Base-by-base conservation (phyloP, 2,888 invertebrate genomes). In the Graphium colonna region DNA sequence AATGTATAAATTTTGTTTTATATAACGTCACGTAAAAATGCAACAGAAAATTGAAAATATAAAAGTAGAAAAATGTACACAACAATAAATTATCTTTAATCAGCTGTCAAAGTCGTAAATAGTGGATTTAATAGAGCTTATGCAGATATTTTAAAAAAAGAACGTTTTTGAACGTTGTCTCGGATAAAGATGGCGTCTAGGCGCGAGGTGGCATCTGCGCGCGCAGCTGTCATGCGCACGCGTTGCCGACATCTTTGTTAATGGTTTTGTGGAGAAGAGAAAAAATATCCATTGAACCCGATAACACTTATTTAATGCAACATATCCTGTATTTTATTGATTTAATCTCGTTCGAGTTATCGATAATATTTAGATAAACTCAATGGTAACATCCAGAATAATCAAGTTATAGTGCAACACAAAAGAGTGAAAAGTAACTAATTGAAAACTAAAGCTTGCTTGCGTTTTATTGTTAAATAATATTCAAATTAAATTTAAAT, bases 211-310 rank as follows among this genome's bases (percentile, higher is more conserved):
- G 41, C 60, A 60, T 58, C 62, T 60, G 60, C 59, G 57, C 51
- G 31, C 42, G 59, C 62, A 62, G 60, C 59, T 62, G 62, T 33
- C 43, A 31, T 33, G 54, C 52, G 55, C 62, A 62, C 62, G 60
- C 56, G 60, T 52, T 52, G 52, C 28, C 47, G 43, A 15, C 45
- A 12, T 43, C 45, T 47, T 52, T 54, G 50, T 54, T 51, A 56
- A 56, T 58, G 46, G 56, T 49, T 55, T 52, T 50, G 15, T 46
- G 44, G 45, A 17, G 18, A 50, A 52, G 16, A 42, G 42, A 42
- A 46, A 46, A 50, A 44, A 39, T 18, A 41, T 41, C 41, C 17
- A 41, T 41, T n/a, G 21, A 41, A 13, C 28, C 31, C 26, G 28
- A 44, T 44, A 31, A 41, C 10, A n/a, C 12, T 10, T 41, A 18